Evolutionary conservation across 1,140 invertebrate species (phyloP).

Genomic region (Halictus rubicundus): DNA sequence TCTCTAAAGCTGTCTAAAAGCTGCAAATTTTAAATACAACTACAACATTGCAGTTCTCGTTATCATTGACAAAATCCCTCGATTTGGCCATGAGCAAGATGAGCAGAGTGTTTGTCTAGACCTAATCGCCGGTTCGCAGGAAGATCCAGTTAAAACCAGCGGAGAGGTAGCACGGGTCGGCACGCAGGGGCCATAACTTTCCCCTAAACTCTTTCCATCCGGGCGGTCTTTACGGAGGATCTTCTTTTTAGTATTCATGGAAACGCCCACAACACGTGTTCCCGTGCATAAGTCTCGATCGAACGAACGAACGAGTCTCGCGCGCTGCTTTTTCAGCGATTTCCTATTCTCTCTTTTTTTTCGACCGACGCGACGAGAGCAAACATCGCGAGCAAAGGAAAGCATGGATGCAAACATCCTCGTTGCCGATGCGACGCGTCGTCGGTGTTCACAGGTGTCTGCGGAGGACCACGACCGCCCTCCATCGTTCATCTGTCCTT

Average conservation of each 20-base stretch:
- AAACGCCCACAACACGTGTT: slow-evolving; percentile 29
- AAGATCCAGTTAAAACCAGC: background rate
- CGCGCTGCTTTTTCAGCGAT: too few relatives aligned
- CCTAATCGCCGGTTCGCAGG: background rate
- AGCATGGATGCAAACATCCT: background rate
- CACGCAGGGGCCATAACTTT: slow-evolving; percentile 10
- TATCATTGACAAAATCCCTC: too few relatives aligned
- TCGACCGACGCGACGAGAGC: background rate
- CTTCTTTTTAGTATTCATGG: slow-evolving; percentile 32
- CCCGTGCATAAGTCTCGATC: background rate
- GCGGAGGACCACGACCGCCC: slow-evolving; percentile 38
- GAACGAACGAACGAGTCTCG: background rate
- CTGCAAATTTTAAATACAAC: too few relatives aligned
- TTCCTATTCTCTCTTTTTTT: background rate
- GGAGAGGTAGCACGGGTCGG: background rate
- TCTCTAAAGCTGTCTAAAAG: too few relatives aligned
- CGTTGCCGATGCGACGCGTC: background rate
- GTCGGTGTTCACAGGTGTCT: slow-evolving; percentile 48
- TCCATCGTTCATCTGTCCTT: background rate
- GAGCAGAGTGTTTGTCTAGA: background rate
- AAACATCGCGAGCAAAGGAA: slow-evolving; percentile 5
- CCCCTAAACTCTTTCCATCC: background rate
- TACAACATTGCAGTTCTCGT: too few relatives aligned
- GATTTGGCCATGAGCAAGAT: too few relatives aligned
- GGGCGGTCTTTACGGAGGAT: background rate